Percentiles rank a stretch among this genome's conserved stretches.
Evolutionary conservation across 1,140 invertebrate genomes (phyloP).

Genomic region (Psix sp.): DNA sequence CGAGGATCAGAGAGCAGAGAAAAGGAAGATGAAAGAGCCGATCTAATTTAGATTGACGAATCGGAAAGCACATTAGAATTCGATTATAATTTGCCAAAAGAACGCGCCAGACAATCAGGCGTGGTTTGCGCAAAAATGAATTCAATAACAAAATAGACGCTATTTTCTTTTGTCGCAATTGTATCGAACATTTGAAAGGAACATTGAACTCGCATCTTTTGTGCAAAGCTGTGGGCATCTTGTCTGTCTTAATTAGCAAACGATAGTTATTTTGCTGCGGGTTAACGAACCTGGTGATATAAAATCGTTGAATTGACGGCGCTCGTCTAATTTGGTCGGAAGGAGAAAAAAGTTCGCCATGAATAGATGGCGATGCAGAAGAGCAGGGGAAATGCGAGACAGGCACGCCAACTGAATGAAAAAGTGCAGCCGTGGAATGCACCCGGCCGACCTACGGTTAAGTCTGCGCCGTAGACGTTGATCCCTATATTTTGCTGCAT

Average conservation of each 20-base stretch:
- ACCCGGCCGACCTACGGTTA: constrained; percentile 2
- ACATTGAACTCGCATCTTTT: too few species aligned
- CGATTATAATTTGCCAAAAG: too few species aligned
- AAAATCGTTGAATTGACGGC: background rate
- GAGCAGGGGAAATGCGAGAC: background rate
- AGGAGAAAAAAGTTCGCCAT: background rate
- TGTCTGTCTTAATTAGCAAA: too few species aligned
- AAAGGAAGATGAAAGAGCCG: background rate
- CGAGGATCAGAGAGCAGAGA: too few species aligned
- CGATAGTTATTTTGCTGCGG: background rate
- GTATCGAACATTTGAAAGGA: too few species aligned
- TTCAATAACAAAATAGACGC: too few species aligned
- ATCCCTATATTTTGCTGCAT: constrained; percentile 32
- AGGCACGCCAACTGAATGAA: constrained; percentile 18
- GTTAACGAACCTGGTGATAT: constrained; percentile 1
- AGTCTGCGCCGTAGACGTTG: constrained; percentile 20
- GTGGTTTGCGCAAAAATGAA: too few species aligned
- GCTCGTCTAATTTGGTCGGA: background rate
- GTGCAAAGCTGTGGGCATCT: too few species aligned
- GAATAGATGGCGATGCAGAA: background rate
- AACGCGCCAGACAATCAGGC: too few species aligned
- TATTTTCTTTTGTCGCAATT: too few species aligned
- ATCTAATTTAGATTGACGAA: too few species aligned
- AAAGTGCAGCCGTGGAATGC: constrained; percentile 25
- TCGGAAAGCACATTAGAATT: too few species aligned